These are phyloP conservation scores for Sminthurides bifidus DNA, from an alignment of 1,140 invertebrate genomes.

Conservation along the genomic window DNA sequence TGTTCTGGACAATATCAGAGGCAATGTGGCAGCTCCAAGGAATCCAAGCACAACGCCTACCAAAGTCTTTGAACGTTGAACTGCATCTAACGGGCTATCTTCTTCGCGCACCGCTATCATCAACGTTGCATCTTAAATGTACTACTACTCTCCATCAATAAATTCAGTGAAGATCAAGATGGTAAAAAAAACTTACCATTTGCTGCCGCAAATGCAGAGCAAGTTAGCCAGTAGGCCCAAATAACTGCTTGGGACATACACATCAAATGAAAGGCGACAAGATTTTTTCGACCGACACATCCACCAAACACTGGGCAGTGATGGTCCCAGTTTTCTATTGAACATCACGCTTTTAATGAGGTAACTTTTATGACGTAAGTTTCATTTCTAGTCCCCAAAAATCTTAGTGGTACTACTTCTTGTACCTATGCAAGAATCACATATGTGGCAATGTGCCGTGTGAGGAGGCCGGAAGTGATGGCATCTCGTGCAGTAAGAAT, in stretches of 20 bases:
- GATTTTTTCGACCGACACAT: conserved; percentile 19
- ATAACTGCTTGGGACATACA: conserved; percentile 4
- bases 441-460: conserved; percentile 9
- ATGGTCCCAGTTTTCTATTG: conserved; percentile 20
- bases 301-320: conserved; percentile 25
- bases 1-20: background rate
- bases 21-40: background rate
- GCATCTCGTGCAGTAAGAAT: conserved; percentile 9
- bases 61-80: background rate
- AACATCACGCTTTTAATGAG: no score
- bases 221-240: conserved; percentile 9
- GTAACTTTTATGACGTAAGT: no score
- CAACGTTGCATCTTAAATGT: no score
- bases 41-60: background rate
- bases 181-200: conserved; percentile 6
- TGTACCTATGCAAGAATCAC: conserved; percentile 18
- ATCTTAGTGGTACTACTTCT: no score
- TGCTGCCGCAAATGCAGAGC: background rate
- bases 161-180: background rate
- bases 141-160: background rate
- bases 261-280: conserved; percentile 20
- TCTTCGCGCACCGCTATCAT: background rate
- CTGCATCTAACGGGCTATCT: background rate
- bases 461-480: conserved; percentile 1
- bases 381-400: no score